Percentiles rank a stretch among this genome's conserved stretches.
These are phyloP conservation scores for Calliopum simillimum DNA, from an alignment of 2,888 invertebrate species.

Conservation along the genomic window DNA sequence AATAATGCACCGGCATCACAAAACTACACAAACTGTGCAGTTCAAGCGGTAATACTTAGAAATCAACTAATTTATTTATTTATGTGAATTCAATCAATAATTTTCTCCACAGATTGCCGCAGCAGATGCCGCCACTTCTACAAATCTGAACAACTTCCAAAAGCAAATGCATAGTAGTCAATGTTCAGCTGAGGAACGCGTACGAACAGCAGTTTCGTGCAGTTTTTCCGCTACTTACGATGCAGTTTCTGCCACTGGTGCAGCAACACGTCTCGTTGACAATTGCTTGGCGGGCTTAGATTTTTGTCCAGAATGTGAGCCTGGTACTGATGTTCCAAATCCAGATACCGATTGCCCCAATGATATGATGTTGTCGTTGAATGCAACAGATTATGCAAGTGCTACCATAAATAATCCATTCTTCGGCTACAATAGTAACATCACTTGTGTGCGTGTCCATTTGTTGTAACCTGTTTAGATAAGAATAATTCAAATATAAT, in stretches of 20 bases:
- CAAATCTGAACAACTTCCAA: constrained; percentile 34
- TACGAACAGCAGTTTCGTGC: constrained; percentile 37
- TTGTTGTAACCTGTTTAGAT: too few species aligned
- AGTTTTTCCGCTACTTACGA: constrained; percentile 18
- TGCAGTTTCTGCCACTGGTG: constrained; percentile 31
- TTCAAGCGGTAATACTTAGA: constrained; percentile 44
- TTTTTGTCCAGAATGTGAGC: constrained; percentile 18
- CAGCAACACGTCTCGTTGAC: constrained; percentile 31
- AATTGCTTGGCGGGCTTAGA: constrained; percentile 36
- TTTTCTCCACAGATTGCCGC: constrained; percentile 11
- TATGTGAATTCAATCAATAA: too few species aligned
- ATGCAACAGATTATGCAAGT: not conserved
- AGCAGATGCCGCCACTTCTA: constrained; percentile 26
- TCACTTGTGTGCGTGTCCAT: too few species aligned
- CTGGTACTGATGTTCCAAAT: too few species aligned
- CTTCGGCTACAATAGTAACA: not conserved
- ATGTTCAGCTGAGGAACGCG: constrained; percentile 28
- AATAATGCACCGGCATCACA: constrained; percentile 14
- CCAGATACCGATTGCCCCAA: not conserved
- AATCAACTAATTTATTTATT: too few species aligned
- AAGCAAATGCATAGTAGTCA: constrained; percentile 20
- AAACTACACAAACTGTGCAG: constrained; percentile 43
- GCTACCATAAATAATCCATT: constrained; percentile 1
- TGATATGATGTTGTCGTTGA: not conserved
- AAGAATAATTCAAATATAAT: too few species aligned